A percentile compares a stretch with the other conserved stretches of the same genome.
phyloP scores from a whole-genome alignment of 2,888 invertebrate genomes.

The Scelioninae gen. 2 region DNA sequence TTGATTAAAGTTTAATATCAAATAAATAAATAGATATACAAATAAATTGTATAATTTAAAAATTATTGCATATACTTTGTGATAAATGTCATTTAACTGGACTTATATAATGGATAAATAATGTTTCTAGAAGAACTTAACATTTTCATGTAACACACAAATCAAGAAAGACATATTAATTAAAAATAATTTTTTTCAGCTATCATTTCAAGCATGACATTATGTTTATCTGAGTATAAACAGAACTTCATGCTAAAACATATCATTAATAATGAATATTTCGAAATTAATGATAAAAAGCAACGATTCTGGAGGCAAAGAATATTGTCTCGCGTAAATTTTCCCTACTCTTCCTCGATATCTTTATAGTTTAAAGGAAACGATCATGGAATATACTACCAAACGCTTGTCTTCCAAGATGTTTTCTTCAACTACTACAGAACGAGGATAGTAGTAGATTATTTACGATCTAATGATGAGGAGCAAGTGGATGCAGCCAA shows the following conservation, averaged over 20 bases:
- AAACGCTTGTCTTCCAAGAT: constrained; percentile 42
- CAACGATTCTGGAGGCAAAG: constrained; percentile 30
- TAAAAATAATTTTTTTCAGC: constrained; percentile 23
- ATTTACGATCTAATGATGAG: constrained; percentile 31
- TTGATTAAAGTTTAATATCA: no score
- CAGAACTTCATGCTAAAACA: constrained; percentile 28
- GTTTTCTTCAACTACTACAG: constrained; percentile 24
- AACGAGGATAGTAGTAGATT: constrained; percentile 44
- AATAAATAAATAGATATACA: no score
- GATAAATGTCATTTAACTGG: no score
- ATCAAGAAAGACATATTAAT: no score
- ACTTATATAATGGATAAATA: no score
- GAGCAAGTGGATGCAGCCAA: constrained; percentile 42
- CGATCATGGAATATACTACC: constrained; percentile 39
- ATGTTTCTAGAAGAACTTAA: no score
- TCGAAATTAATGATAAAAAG: constrained; percentile 23
- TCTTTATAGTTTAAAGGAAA: constrained; percentile 27
- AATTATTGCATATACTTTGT: no score
- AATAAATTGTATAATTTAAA: no score
- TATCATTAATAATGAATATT: constrained; percentile 28
- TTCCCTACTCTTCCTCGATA: not conserved
- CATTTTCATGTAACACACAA: no score
- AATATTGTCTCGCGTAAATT: not conserved
- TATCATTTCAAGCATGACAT: constrained; percentile 23
- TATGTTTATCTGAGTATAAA: constrained; percentile 31